Conservation (phyloP, 2,113 vertebrate species). For the Equus przewalskii region DNA sequence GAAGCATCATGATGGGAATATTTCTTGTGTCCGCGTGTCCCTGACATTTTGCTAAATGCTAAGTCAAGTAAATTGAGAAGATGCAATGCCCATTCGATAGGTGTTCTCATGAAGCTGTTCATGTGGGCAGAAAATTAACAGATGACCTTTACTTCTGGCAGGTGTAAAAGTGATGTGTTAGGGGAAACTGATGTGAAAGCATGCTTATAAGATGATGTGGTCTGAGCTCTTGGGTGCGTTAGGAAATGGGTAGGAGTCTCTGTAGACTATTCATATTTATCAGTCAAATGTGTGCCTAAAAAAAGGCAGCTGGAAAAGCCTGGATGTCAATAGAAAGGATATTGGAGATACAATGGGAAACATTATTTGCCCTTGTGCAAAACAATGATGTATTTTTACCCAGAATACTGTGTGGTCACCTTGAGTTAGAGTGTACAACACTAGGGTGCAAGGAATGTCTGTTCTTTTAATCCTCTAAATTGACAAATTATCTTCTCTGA, state of each 20-base stretch:
- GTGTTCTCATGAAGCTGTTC: background rate
- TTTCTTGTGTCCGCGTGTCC: background rate
- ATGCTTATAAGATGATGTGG: background rate
- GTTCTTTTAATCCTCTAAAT: background rate
- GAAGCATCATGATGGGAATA: background rate
- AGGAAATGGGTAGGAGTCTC: background rate
- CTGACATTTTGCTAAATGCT: background rate
- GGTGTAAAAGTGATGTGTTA: background rate
- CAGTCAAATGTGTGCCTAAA: background rate
- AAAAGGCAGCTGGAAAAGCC: background rate
- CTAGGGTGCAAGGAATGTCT: background rate
- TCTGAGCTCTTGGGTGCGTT: background rate
- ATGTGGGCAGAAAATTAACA: background rate
- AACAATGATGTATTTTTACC: background rate
- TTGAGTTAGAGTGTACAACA: background rate
- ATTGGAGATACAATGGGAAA: background rate
- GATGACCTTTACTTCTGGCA: background rate
- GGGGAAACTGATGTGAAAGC: background rate
- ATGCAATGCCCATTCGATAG: background rate
- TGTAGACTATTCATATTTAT: background rate
- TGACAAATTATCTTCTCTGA: background rate
- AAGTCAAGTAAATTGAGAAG: background rate
- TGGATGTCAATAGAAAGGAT: background rate
- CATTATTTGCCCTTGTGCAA: background rate
- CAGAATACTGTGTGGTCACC: background rate